These are phyloP conservation scores for Apantesis nais DNA, from an alignment of 2,888 invertebrate species.

Conservation along the genomic window DNA sequence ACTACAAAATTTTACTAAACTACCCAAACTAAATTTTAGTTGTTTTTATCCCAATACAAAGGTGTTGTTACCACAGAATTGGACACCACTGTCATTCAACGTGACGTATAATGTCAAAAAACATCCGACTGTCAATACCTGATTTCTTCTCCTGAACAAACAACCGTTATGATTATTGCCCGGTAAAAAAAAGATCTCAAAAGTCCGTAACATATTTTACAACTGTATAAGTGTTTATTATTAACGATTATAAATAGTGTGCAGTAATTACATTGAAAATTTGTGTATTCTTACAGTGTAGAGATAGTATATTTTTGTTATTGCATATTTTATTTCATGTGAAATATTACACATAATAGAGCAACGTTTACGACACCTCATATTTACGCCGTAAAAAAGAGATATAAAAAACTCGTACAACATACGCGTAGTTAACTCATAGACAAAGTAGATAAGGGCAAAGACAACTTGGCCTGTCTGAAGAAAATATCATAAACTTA, in stretches of 20 bases:
- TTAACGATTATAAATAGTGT: constrained; percentile 76
- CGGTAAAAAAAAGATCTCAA: constrained; percentile 42
- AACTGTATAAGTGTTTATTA: constrained; percentile 60
- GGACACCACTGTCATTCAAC: not conserved
- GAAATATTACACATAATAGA: constrained; percentile 35
- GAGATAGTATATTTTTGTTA: constrained; percentile 56
- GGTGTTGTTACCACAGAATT: not conserved
- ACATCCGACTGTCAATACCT: not conserved
- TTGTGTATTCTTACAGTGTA: constrained; percentile 61
- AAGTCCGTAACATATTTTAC: constrained; percentile 60
- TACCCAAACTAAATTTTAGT: too few species aligned
- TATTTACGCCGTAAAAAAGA: constrained; percentile 43
- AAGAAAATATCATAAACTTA: not conserved
- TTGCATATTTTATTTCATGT: constrained; percentile 46
- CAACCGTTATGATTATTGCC: constrained; percentile 26
- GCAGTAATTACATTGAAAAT: constrained; percentile 79
- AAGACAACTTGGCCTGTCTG: not conserved
- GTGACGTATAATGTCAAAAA: constrained; percentile 1
- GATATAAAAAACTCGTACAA: constrained; percentile 40
- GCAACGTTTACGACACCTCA: constrained; percentile 37
- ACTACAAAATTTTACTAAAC: too few species aligned
- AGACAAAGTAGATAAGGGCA: constrained; percentile 1
- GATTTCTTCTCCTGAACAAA: not conserved
- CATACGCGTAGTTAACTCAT: constrained; percentile 3
- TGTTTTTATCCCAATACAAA: too few species aligned